Evolutionary conservation across 30 jellyfish, hydroid and myxozoan genomes (phyloP), one percentile per base, ranked within the genome.

Genomic region (Phacellophora camtschatica): DNA sequence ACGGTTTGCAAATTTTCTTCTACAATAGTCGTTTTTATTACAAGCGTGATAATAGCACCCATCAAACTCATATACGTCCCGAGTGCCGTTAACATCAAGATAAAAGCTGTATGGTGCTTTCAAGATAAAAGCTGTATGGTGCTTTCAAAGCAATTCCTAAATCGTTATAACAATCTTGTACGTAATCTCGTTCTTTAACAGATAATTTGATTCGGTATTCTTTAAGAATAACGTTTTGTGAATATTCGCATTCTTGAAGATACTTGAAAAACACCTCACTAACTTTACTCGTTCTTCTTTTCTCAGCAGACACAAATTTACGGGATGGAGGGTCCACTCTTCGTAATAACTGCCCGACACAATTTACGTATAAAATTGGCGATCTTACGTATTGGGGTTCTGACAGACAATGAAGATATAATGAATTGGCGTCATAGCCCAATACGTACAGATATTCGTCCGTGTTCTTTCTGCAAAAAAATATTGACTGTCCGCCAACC

Each of bases 31-130:
- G 6, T 13, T 27, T 10, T 45, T 5, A 6, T 13, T 27, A 22
- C 86, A 72, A 5, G 74, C 61, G 28, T 72, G 86, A 27, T 48
- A 72, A 18, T 32, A 49, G 28, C 86, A 51, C 1, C 86, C 86
- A 25, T 72, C 62, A 35, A 12, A 50, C 9, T 72, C 86, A 0
- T 28, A 11, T 1, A 48, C 55, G 4, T 0, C 15, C 9, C 75
- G 2, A 1, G 5, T 16, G 5, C 19, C 33, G 3, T 37, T 30
- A 0, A 32, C 6, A 32, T 15, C 5, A 29, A n/a, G n/a, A n/a
- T n/a, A n/a, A n/a, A n/a, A n/a, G n/a, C n/a, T n/a, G n/a, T n/a
- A n/a, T n/a, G n/a, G n/a, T n/a, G n/a, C 78, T 36, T 11, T 64
- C 78, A 3, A 58, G 19, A 3, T 6, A 10, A 18, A 25, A 20